Base-by-base conservation (phyloP, 2,888 invertebrate genomes). In the Athalia rosae region DNA sequence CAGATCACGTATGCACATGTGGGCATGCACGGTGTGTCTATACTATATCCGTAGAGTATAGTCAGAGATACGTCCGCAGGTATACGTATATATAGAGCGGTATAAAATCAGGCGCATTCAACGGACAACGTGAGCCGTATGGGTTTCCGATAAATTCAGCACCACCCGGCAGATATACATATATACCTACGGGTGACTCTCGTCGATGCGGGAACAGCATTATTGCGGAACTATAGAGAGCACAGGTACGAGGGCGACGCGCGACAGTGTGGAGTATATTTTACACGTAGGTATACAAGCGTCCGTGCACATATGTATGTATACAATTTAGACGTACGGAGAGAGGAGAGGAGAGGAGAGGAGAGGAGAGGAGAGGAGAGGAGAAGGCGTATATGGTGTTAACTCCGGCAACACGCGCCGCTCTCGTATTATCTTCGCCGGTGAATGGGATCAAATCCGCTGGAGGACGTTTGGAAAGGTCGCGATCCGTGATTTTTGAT, bases 81-180 rank as follows among this genome's bases (percentile, higher is more conserved):
- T 66, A 66, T 9, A 50, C 66, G 61, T 41, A 61, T 61, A 4
- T 43, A n/a, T 56, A n/a, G 41, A 15, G 9, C 13, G 28, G 28
- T 74, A 74, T 74, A 28, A 74, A 74, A 74, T 74, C 74, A 74
- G 74, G 74, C 48, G 74, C 74, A 74, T 74, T 74, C 74, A 74
- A 41, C 47, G 74, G 11, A 61, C 62, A 74, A 15, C 61, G 41
- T 43, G 59, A 28, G 28, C 28, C 28, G 59, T 74, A 74, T 62
- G 74, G 58, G 74, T 74, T 74, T 74, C 61, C 74, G 74, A 74
- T 74, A 74, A 74, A 74, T 74, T 74, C 74, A 61, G 15, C 53
- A 53, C 67, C 67, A 50, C 53, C 53, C 41, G 11, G 9, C 67
- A 67, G 67, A 48, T 67, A 4, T 11, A 11, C 67, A 4, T 11